These are phyloP conservation scores for Pachyuromys duprasi DNA, from an alignment of 2,797 vertebrate genomes.

Conservation along the genomic window DNA sequence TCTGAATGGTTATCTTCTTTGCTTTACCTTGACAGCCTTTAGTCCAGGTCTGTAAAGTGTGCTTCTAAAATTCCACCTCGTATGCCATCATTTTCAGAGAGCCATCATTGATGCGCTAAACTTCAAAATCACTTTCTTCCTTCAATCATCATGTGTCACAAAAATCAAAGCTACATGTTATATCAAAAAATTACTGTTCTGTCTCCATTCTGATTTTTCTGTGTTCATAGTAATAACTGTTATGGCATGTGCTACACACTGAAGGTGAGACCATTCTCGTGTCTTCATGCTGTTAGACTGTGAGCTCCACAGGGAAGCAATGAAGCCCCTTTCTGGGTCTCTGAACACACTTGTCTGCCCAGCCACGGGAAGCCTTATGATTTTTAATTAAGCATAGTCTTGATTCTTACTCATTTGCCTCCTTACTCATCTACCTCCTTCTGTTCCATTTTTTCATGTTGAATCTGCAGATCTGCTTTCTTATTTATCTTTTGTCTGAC, in stretches of 20 bases:
- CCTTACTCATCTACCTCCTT: constrained; percentile 30
- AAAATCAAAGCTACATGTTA: not conserved
- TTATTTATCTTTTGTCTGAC: not conserved
- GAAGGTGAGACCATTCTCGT: not conserved
- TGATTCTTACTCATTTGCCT: constrained; percentile 5
- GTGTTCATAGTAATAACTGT: not conserved
- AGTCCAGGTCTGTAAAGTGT: not conserved
- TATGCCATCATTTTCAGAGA: not conserved
- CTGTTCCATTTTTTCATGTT: constrained; percentile 11
- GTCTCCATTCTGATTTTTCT: not conserved
- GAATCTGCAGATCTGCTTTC: not conserved
- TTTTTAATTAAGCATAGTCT: constrained; percentile 14
- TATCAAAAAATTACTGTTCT: not conserved
- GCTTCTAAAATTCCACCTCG: not conserved
- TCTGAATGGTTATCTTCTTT: not conserved
- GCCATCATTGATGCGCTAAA: not conserved
- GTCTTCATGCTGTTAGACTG: not conserved
- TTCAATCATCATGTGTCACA: not conserved
- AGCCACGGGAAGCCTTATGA: not conserved
- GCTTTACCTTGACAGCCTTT: not conserved
- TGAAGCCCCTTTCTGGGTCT: not conserved
- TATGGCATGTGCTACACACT: too few relatives aligned
- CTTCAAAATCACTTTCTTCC: constrained; percentile 36
- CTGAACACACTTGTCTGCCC: not conserved
- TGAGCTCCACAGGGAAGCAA: not conserved